phyloP scores from a whole-genome alignment of 2,797 vertebrate species.

The Brachymystax lenok region DNA sequence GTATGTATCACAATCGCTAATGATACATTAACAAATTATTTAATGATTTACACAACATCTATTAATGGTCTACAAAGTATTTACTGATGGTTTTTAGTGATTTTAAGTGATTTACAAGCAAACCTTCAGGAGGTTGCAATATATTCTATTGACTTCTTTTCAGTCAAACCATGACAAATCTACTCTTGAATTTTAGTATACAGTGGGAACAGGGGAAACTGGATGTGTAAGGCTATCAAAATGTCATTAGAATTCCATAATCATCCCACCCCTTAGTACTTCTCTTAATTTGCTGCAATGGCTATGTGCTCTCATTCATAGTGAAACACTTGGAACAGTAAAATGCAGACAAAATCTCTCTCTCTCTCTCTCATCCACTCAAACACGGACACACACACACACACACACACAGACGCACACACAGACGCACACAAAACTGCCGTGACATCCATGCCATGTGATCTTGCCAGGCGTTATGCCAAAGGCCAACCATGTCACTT shows the following conservation, averaged over 20 bases:
- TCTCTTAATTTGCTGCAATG: background rate
- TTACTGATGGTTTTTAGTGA: no score
- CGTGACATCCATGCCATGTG: conserved; percentile 81
- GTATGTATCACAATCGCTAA: no score
- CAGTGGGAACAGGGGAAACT: background rate
- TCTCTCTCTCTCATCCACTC: conserved; percentile 26
- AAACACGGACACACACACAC: conserved; percentile 42
- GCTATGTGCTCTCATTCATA: conserved; percentile 61
- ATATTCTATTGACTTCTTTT: no score
- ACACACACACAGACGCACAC: conserved; percentile 46
- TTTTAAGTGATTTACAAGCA: no score
- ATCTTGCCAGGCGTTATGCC: conserved; percentile 81
- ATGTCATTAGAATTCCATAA: background rate
- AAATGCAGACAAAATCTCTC: conserved; percentile 61
- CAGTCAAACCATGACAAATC: no score
- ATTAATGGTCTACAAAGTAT: no score
- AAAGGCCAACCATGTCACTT: conserved; percentile 82
- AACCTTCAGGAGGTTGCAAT: no score
- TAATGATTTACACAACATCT: no score
- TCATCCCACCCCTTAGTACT: background rate
- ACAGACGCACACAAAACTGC: conserved; percentile 59
- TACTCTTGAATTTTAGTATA: background rate
- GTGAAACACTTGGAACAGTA: conserved; percentile 71
- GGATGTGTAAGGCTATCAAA: background rate
- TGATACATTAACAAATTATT: no score